These are phyloP conservation scores for Manis crassicaudata DNA, from an alignment of 2,797 vertebrate genomes.

Conservation along the genomic window DNA sequence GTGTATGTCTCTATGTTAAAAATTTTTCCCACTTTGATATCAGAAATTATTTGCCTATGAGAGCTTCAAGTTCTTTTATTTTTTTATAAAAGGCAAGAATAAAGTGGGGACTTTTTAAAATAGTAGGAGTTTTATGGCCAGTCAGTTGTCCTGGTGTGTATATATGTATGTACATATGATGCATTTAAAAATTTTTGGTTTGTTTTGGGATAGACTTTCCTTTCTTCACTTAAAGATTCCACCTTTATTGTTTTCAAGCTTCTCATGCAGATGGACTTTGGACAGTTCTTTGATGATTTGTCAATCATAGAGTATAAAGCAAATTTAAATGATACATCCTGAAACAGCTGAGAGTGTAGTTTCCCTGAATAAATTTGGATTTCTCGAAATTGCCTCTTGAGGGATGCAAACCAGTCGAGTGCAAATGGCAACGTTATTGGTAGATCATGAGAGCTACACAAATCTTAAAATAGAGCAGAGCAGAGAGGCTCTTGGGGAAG, in stretches of 20 bases:
- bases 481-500: not conserved
- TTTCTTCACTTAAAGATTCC: constrained; percentile 11
- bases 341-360: not conserved
- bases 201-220: not conserved
- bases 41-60: not conserved
- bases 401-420: not conserved
- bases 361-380: not conserved
- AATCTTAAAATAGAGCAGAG: not conserved
- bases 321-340: not conserved
- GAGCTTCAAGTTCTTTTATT: not conserved
- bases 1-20: constrained; percentile 32
- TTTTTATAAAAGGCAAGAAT: not conserved
- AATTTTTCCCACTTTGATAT: not conserved
- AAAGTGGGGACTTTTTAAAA: not conserved
- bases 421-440: not conserved
- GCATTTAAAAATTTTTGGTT: not conserved
- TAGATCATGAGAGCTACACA: not conserved
- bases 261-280: not conserved
- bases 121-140: not conserved
- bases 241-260: not conserved
- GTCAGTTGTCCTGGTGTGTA: not conserved
- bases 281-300: not conserved
- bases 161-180: not conserved
- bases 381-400: constrained; percentile 19
- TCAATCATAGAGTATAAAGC: not conserved